Evolutionary conservation across 2,797 vertebrate genomes (phyloP).

Genomic region (Chrysolophus pictus): DNA sequence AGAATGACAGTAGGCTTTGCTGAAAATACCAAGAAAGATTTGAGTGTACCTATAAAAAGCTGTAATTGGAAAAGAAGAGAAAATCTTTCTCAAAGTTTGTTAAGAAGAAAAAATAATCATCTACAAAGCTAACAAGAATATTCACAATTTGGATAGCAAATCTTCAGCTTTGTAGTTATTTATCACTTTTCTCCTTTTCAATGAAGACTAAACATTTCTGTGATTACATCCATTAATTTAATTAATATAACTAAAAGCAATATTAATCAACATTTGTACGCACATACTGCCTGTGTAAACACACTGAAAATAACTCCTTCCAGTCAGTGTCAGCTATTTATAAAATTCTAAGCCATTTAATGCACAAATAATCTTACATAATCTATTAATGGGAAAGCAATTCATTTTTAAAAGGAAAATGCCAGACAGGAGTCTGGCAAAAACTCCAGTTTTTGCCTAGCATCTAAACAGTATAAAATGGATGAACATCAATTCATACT

Average conservation of each 20-base stretch:
- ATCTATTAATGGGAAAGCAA: constrained; percentile 11
- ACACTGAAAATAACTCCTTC: not conserved
- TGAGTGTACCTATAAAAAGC: not conserved
- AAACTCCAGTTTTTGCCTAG: not conserved
- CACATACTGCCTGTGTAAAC: not conserved
- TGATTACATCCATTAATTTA: not conserved
- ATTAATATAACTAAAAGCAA: constrained; percentile 27
- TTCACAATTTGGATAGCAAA: not conserved
- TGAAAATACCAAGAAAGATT: not conserved
- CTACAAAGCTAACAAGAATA: not conserved
- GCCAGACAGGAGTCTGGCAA: not conserved
- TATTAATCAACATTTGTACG: not conserved
- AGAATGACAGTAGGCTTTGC: not conserved
- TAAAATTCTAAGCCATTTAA: constrained; percentile 19
- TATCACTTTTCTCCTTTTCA: not conserved
- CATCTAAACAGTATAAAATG: not conserved
- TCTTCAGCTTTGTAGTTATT: not conserved
- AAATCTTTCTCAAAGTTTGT: not conserved
- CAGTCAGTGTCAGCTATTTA: not conserved
- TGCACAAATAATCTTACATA: not conserved
- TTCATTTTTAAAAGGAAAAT: not conserved
- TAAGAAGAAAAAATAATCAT: not conserved
- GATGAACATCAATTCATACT: not conserved
- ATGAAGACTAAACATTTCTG: not conserved
- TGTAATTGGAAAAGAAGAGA: not conserved